Evolutionary conservation across 2,888 invertebrate genomes (phyloP).

Genomic region (Megalurothrips usitatus): DNA sequence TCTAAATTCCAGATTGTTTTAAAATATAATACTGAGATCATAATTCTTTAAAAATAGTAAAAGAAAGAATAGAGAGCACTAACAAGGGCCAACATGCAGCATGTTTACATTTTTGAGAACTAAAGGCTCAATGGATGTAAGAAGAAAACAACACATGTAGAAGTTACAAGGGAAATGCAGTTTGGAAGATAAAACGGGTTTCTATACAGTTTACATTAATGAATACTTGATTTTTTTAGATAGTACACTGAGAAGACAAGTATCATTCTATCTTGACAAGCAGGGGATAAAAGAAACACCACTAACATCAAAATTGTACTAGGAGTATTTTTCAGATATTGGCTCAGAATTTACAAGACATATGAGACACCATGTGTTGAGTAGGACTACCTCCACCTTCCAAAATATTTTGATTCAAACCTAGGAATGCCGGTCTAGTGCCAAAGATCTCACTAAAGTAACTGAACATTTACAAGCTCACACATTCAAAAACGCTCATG

Average conservation of each 20-base stretch:
- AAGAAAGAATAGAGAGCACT: conserved; percentile 7
- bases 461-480: background rate
- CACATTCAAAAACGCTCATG: background rate
- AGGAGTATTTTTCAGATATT: no score
- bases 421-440: background rate
- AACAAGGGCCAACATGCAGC: background rate
- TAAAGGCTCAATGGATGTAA: background rate
- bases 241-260: background rate
- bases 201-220: background rate
- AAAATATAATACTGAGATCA: conserved; percentile 12
- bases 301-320: no score
- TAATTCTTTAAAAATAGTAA: background rate
- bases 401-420: background rate
- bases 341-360: no score
- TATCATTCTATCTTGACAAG: background rate
- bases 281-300: no score
- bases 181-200: background rate
- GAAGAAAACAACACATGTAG: background rate
- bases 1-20: background rate
- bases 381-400: no score
- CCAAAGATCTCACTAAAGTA: background rate
- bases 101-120: background rate
- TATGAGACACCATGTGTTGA: no score
- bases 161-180: background rate
- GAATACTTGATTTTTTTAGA: background rate